phyloP scores from a whole-genome alignment of 2,113 vertebrate genomes.

The Hystrix brachyura region DNA sequence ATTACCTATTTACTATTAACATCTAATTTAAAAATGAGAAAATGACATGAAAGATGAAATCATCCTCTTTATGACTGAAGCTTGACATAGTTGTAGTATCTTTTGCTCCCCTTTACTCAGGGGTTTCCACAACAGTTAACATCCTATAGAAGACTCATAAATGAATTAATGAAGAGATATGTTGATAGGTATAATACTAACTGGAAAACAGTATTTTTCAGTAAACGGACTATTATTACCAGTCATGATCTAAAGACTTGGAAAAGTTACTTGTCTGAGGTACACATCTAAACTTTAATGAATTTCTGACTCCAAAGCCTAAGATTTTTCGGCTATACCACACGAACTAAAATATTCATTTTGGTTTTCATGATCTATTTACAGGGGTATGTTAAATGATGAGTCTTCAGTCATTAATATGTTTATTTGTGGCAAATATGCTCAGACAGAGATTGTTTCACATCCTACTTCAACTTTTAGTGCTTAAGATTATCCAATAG shows the following conservation, averaged over 20 bases:
- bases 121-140: background rate
- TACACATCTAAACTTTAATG: background rate
- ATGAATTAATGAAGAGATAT: background rate
- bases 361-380: background rate
- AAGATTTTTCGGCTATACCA: background rate
- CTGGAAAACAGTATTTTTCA: background rate
- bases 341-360: background rate
- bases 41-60: background rate
- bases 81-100: background rate
- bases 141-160: background rate
- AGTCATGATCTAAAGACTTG: conserved; percentile 25
- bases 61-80: background rate
- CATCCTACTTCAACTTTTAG: conserved; percentile 18
- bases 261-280: conserved; percentile 43
- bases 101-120: background rate
- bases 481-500: conserved; percentile 19
- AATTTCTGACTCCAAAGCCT: conserved; percentile 7
- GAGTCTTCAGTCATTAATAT: background rate
- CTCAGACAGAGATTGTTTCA: background rate
- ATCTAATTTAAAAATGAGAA: conserved; percentile 43
- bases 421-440: conserved; percentile 10
- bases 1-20: background rate
- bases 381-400: background rate
- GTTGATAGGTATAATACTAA: background rate
- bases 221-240: background rate